Conservation (phyloP, 2,113 vertebrate species). For the Gallinago media region DNA sequence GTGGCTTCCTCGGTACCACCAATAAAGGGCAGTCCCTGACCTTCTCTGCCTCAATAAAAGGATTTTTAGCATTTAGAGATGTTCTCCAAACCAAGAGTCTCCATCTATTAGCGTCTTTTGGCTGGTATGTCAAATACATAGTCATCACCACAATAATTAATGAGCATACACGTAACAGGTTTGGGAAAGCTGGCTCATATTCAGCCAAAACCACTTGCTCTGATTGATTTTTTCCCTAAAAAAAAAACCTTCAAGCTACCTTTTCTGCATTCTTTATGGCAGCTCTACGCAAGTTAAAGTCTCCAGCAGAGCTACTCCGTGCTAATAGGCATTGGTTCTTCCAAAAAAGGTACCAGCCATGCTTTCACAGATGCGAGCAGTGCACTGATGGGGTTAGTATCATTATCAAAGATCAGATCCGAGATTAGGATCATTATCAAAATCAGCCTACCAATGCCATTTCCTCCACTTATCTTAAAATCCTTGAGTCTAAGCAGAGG, state of each 20-base stretch:
- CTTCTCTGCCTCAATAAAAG: neutral
- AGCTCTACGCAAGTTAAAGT: neutral
- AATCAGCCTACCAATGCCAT: conserved; percentile 42
- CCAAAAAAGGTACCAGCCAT: neutral
- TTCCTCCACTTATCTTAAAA: conserved; percentile 56
- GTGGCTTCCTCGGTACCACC: neutral
- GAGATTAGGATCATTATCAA: conserved; percentile 58
- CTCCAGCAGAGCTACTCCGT: neutral
- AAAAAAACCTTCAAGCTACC: neutral
- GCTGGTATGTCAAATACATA: neutral
- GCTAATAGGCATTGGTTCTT: neutral
- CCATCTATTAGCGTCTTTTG: neutral
- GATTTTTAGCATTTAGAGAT: neutral
- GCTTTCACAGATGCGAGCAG: neutral
- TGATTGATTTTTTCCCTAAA: neutral
- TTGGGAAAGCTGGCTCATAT: neutral
- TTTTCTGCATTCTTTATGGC: neutral
- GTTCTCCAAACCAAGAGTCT: neutral
- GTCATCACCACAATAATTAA: neutral
- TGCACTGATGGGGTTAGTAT: neutral
- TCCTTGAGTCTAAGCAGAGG: conserved; percentile 13
- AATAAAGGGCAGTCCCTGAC: neutral
- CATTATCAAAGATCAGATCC: conserved; percentile 36
- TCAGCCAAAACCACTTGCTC: neutral
- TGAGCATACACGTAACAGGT: neutral